A percentile compares a stretch with the other conserved stretches of the same genome.
These are phyloP conservation scores for Ammospiza nelsoni DNA, from an alignment of 2,113 vertebrate species.

Conservation along the genomic window DNA sequence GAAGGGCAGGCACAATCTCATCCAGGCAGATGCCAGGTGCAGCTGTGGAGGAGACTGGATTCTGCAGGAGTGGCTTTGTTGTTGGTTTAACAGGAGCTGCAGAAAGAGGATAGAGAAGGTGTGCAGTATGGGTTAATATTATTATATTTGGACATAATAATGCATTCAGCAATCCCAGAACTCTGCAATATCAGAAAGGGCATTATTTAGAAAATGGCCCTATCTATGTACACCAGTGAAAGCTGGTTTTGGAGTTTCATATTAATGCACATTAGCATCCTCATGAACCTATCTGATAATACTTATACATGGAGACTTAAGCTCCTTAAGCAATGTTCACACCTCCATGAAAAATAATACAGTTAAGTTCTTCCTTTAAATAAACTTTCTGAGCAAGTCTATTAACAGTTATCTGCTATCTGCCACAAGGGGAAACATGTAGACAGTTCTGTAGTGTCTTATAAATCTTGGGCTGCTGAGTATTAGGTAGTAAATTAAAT, in stretches of 20 bases:
- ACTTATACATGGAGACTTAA: conserved; percentile 45
- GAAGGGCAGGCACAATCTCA: not conserved
- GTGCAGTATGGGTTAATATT: not conserved
- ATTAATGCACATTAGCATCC: conserved; percentile 57
- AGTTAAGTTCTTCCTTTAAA: conserved; percentile 63
- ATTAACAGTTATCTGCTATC: conserved; percentile 68
- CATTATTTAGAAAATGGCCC: conserved; percentile 38
- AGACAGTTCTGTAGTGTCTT: conserved; percentile 54
- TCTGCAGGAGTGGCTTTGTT: not conserved
- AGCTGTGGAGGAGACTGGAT: not conserved
- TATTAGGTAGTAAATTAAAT: conserved; percentile 63
- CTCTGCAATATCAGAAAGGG: conserved; percentile 22
- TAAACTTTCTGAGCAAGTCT: conserved; percentile 69
- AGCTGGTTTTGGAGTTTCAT: conserved; percentile 45
- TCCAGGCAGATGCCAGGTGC: not conserved
- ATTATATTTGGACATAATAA: not conserved
- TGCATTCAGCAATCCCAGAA: not conserved
- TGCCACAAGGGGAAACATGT: conserved; percentile 66
- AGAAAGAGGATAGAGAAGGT: not conserved
- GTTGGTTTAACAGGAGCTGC: not conserved
- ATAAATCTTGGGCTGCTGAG: conserved; percentile 55
- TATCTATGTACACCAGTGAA: not conserved
- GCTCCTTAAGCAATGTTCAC: conserved; percentile 70
- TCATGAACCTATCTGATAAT: conserved; percentile 64
- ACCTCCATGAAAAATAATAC: conserved; percentile 67